Evolutionary conservation across 2,888 invertebrate species (phyloP).

Genomic region (Listrodromus nycthemerus): DNA sequence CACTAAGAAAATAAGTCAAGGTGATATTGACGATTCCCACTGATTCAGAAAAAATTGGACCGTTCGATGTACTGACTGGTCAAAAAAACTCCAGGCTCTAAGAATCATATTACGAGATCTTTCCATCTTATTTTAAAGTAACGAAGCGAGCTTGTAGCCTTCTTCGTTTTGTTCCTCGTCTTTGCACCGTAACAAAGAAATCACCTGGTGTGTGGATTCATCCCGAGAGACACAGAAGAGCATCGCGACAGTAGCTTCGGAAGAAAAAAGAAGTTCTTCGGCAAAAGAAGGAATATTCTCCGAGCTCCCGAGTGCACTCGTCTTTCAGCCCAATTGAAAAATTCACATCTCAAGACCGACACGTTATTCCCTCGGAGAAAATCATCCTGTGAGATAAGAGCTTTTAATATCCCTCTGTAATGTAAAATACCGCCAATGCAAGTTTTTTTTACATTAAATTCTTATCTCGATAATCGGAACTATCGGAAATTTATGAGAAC

Average conservation of each 20-base stretch:
- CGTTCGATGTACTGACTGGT: too few species aligned
- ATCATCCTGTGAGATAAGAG: slow-evolving; percentile 9
- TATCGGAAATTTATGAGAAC: slow-evolving; percentile 50
- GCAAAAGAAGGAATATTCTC: neutral
- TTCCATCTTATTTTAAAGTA: neutral
- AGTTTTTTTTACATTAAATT: slow-evolving; percentile 36
- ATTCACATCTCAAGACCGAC: slow-evolving; percentile 22
- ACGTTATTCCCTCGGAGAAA: slow-evolving; percentile 16
- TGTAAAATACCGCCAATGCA: neutral
- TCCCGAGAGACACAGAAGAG: slow-evolving; percentile 32
- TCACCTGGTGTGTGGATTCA: slow-evolving; percentile 15
- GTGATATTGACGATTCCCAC: too few species aligned
- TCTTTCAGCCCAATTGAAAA: slow-evolving; percentile 47
- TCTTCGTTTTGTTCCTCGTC: neutral
- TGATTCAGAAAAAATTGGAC: too few species aligned
- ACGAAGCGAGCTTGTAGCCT: neutral
- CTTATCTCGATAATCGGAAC: slow-evolving; percentile 38
- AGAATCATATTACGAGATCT: neutral
- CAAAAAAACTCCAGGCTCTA: too few species aligned
- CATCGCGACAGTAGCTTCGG: neutral
- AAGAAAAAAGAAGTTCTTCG: neutral
- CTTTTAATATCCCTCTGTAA: neutral
- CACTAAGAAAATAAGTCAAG: slow-evolving; percentile 19
- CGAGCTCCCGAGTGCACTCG: slow-evolving; percentile 2
- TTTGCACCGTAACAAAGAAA: neutral